Evolutionary conservation across 2,113 vertebrate species (phyloP), one percentile per base, ranked within the genome.

Genomic region (Malurus melanocephalus): DNA sequence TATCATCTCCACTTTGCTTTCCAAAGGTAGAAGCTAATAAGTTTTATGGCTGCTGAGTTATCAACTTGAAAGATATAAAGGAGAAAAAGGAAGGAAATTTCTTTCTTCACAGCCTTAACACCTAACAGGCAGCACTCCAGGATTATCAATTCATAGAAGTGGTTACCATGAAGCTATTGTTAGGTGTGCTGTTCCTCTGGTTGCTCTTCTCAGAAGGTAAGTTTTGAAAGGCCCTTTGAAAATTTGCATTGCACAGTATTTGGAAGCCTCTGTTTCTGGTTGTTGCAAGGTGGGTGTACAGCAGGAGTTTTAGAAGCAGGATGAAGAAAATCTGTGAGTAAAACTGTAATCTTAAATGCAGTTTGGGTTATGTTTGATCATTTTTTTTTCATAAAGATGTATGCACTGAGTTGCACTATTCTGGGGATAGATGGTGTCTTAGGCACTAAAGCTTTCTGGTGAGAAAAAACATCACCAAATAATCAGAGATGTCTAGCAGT

Each of bases 1-100:
- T 83, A 91, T 46, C 45, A 33, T 42, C 38, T 2, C 75, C 8
- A 0, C 59, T 89, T 92, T 85, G n/a, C 64, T 93, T 95, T 93
- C 87, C 91, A 94, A 94, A 95, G 93, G 64, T 82, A 86, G 87
- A 92, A 73, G 43, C 56, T 65, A 93, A 49, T 94, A 91, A 93
- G 75, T 69, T 96, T 96, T 96, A 96, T 95, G 90, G 76, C 85
- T 93, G 95, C 95, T 95, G 90, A 95, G 67, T 91, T 93, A 93
- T 91, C 92, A 87, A 51, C 38, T 83, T 73, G 10, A 60, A 72
- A 80, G 64, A 48, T 95, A 96, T 96, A 96, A 95, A 89, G 57
- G 32, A 64, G 74, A 48, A 85, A 79, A 87, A 75, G 72, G 51
- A 60, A 83, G 46, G 61, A 3, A 32, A 32, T 89, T 89, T 89